A percentile compares a stretch with the other conserved stretches of the same genome.
phyloP scores from a whole-genome alignment of 92 coral and sea anemone species.

The Phenganax subtilis region DNA sequence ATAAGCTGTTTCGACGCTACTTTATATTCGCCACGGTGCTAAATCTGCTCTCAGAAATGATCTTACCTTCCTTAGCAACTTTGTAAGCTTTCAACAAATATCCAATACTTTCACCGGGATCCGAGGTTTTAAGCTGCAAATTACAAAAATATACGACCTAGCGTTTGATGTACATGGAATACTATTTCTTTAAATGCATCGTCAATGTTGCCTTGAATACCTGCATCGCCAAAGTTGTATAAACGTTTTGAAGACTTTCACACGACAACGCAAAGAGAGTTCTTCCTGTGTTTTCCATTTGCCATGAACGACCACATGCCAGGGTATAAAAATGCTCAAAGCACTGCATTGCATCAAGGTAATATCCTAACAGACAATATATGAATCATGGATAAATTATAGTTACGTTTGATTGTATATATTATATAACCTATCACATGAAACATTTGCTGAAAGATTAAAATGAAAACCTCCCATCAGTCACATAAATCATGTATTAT shows the following conservation, averaged over 20 bases:
- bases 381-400: background rate
- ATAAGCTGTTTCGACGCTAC: too few species aligned
- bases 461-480: background rate
- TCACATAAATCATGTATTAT: too few species aligned
- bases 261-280: conserved; percentile 82
- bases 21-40: too few species aligned
- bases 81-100: conserved; percentile 92
- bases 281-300: conserved; percentile 74
- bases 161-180: too few species aligned
- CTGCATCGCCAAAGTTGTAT: conserved; percentile 77
- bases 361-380: conserved; percentile 51
- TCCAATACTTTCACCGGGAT: conserved; percentile 60
- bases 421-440: background rate
- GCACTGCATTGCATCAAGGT: conserved; percentile 66
- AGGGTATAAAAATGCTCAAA: conserved; percentile 86
- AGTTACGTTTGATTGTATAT: background rate
- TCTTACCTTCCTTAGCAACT: conserved; percentile 96
- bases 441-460: too few species aligned
- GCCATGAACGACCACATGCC: conserved; percentile 91
- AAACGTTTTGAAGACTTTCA: conserved; percentile 82
- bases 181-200: background rate
- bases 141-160: background rate
- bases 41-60: background rate
- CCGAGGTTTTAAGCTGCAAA: conserved; percentile 61
- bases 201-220: conserved; percentile 31